Evolutionary conservation across 2,888 invertebrate genomes (phyloP), one percentile per base, ranked within the genome.

Genomic region (Neoscelio sp.): DNA sequence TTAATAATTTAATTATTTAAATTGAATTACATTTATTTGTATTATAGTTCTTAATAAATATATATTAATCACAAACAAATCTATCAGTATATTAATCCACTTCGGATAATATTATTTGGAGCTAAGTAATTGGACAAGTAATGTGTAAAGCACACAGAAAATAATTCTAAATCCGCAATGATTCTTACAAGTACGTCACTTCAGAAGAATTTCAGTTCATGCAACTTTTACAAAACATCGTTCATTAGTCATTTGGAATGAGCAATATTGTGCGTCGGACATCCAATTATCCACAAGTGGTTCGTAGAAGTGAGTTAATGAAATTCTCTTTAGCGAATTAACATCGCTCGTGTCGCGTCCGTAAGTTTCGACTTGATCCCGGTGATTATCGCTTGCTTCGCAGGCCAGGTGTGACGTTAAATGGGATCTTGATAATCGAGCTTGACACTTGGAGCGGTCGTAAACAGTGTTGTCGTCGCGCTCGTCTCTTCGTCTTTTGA

Each of bases 341-440:
- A 80, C 80, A 65, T 75, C 80, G 80, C 76, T 80, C 80, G 80
- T 76, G 80, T 80, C 80, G 80, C 68, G 80, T 70, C 75, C 80
- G 80, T 78, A 80, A 80, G 80, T 81, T 81, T 81, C 78, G 76
- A 80, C 76, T 81, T 81, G 80, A 81, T 81, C 78, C 78, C 70
- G 78, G 80, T 81, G 80, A 81, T 81, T 80, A 81, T 81, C 81
- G 77, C 76, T 78, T 64, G 76, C 78, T 77, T 81, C 76, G 67
- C 79, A 77, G 79, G 74, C 78, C 80, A 80, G 79, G 80, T 80
- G 82, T 80, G 80, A 80, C 74, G 74, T 74, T 68, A 78, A 78
- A 81, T 80, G 78, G 78, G 71, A 83, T 82, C 81, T 83, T 82
- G 82, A 82, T 82, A 80, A 80, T 82, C 80, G 79, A 71, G 75